Evolutionary conservation across 1,140 invertebrate genomes (phyloP).

Genomic region (Whitmania pigra): DNA sequence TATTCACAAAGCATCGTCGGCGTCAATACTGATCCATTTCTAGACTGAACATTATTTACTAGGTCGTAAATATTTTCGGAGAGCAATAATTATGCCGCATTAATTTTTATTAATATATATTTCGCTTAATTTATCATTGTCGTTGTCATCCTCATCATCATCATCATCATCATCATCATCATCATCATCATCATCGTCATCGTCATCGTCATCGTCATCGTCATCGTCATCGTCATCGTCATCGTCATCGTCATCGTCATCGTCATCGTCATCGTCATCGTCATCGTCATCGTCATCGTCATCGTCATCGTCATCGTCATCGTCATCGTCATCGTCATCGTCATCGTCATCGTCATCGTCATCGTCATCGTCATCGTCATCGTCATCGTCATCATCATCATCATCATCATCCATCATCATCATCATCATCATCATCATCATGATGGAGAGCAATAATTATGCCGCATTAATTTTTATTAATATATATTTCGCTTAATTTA

Average conservation of each 20-base stretch:
- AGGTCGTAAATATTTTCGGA: no score
- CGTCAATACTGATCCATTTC: no score
- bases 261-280: not conserved
- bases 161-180: not conserved
- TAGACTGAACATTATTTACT: no score
- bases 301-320: not conserved
- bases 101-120: no score
- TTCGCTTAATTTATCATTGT: not conserved
- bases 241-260: not conserved
- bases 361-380: not conserved
- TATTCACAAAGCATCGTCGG: no score
- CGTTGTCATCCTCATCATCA: no score
- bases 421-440: slow-evolving; percentile 4
- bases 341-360: not conserved
- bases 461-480: no score
- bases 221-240: not conserved
- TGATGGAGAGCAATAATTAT: no score
- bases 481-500: not conserved
- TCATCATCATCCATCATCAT: no score
- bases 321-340: not conserved
- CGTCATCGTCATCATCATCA: not conserved
- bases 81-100: no score
- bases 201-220: not conserved
- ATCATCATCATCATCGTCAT: no score
- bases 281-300: not conserved